Percentiles rank a stretch among this genome's conserved stretches.
Conservation (phyloP, 2,113 vertebrate species). For the Poicephalus gulielmi region DNA sequence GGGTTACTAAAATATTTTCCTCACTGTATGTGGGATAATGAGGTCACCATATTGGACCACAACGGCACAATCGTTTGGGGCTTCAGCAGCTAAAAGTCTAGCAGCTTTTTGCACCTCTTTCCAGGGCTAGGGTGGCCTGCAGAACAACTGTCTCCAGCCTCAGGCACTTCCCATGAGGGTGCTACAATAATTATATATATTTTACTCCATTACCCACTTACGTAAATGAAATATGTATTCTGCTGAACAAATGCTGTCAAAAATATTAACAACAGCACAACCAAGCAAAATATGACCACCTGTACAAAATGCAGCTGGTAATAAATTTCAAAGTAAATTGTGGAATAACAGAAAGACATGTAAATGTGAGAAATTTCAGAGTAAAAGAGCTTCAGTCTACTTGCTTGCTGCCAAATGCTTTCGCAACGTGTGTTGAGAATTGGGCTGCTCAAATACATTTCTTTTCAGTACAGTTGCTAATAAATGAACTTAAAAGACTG, state of each 20-base stretch:
- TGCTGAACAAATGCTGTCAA: not conserved
- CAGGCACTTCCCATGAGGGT: not conserved
- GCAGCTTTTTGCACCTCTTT: not conserved
- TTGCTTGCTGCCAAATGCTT: not conserved
- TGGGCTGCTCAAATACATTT: not conserved
- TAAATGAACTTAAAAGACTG: not conserved
- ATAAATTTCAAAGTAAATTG: not conserved
- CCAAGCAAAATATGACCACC: not conserved
- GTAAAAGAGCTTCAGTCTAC: not conserved
- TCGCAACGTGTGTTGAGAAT: not conserved
- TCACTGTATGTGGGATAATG: not conserved
- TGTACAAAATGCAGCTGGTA: not conserved
- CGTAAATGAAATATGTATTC: not conserved
- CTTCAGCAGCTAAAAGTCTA: not conserved
- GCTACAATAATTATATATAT: not conserved
- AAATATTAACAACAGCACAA: not conserved
- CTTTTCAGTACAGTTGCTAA: not conserved
- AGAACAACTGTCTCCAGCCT: not conserved
- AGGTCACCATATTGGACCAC: not conserved
- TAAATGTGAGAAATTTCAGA: not conserved
- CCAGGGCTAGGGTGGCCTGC: not conserved
- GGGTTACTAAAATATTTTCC: slow-evolving; percentile 24
- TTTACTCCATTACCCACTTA: not conserved
- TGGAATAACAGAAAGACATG: not conserved
- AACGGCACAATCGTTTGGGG: not conserved